phyloP scores from a whole-genome alignment of 37 sponge, comb jelly and placozoan genomes.

The Beroe ovata region DNA sequence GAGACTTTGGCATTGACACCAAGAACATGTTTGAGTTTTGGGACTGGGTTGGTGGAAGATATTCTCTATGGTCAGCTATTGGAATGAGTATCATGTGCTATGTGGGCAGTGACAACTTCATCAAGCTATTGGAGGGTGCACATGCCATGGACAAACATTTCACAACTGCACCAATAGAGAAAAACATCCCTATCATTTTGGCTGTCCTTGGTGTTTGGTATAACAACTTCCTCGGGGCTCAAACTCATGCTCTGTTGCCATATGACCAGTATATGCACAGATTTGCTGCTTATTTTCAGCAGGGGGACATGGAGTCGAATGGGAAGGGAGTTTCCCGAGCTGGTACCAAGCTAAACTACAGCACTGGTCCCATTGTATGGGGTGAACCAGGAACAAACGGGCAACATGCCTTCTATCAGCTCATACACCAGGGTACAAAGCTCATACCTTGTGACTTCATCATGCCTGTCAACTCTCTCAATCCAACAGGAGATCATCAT shows the following conservation, averaged over 20 bases:
- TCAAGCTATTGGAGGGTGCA: constrained; percentile 89
- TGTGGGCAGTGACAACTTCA: constrained; percentile 96
- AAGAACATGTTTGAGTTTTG: constrained; percentile 97
- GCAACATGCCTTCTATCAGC: constrained; percentile 99
- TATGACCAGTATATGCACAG: constrained; percentile 96
- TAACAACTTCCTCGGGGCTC: constrained; percentile 97
- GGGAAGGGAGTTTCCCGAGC: constrained; percentile 85
- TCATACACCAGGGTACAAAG: constrained; percentile 98
- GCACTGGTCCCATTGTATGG: constrained; percentile 99
- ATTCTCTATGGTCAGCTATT: constrained; percentile 98
- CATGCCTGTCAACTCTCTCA: constrained; percentile 89
- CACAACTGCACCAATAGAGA: constrained; percentile 85
- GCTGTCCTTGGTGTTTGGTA: constrained; percentile 98
- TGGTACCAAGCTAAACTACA: constrained; percentile 82
- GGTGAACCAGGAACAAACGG: constrained; percentile 99
- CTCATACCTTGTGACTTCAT: constrained; percentile 97
- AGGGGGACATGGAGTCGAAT: constrained; percentile 99
- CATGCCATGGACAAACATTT: constrained; percentile 95
- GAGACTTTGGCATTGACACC: constrained; percentile 92
- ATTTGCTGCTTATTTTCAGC: constrained; percentile 98
- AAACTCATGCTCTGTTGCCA: constrained; percentile 93
- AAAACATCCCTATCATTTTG: constrained; percentile 93
- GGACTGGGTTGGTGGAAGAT: constrained; percentile 99
- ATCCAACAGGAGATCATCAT: constrained; percentile 94
- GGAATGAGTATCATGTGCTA: constrained; percentile 90